Evolutionary conservation across 2,797 vertebrate genomes (phyloP).

Genomic region (Glyptemys insculpta): DNA sequence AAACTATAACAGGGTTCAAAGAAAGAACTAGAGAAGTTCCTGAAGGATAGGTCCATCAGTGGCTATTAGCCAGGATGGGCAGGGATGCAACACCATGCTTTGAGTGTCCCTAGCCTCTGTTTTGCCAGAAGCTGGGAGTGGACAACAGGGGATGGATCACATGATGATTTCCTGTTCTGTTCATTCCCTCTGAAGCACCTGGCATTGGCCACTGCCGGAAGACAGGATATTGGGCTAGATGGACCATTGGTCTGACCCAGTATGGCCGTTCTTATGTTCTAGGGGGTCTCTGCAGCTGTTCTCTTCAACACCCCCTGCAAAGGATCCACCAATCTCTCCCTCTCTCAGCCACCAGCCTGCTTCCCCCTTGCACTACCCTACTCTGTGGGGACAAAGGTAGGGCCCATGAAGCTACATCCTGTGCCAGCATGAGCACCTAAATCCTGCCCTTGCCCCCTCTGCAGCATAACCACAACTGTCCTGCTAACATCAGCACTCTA

Average conservation of each 20-base stretch:
- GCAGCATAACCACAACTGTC: background rate
- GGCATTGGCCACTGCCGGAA: background rate
- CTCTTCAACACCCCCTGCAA: background rate
- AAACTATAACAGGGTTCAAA: too few relatives aligned
- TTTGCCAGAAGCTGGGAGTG: background rate
- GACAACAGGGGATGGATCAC: background rate
- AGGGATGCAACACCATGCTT: background rate
- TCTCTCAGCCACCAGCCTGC: background rate
- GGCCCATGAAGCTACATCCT: fast-evolving
- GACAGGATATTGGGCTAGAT: background rate
- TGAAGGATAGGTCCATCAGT: background rate
- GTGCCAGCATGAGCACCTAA: fast-evolving
- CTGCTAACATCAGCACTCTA: fast-evolving
- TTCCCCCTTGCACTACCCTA: background rate
- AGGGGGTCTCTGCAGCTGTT: background rate
- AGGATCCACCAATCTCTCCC: too few relatives aligned
- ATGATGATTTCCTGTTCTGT: background rate
- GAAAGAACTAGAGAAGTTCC: background rate
- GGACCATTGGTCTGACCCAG: background rate
- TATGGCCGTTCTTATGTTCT: background rate
- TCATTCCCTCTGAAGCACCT: background rate
- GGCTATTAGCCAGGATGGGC: background rate
- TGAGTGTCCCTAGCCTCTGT: background rate
- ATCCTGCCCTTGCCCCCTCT: background rate
- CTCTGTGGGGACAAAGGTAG: background rate